A percentile compares a stretch with the other conserved stretches of the same genome.
phyloP scores from a whole-genome alignment of 2,113 vertebrate genomes.

The Corythornis vintsioides region DNA sequence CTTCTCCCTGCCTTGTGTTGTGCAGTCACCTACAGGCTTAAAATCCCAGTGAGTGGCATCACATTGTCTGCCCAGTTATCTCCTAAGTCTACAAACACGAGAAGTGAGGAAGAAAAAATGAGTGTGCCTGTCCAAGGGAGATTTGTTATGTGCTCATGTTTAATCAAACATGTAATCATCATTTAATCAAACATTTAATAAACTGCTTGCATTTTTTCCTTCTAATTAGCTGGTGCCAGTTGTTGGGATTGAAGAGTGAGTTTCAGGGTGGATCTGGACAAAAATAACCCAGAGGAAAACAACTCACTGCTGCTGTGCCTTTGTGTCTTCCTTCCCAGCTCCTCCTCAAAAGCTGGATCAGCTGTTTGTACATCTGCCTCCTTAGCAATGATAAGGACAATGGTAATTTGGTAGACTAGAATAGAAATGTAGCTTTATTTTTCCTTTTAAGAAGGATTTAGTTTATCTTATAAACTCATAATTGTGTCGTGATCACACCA shows the following conservation, averaged over 20 bases:
- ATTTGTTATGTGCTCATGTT: conserved; percentile 15
- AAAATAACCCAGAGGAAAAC: conserved; percentile 2
- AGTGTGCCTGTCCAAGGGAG: background rate
- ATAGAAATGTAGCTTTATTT: background rate
- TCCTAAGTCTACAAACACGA: background rate
- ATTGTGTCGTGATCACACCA: background rate
- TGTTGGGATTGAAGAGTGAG: background rate
- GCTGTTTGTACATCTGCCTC: background rate
- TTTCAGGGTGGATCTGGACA: background rate
- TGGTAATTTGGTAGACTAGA: background rate
- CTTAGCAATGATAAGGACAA: background rate
- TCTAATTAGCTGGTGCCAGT: conserved; percentile 43
- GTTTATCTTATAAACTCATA: background rate
- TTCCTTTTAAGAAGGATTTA: background rate
- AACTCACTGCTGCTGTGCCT: background rate
- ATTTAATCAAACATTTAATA: conserved; percentile 27
- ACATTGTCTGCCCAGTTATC: background rate
- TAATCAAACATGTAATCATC: conserved; percentile 43
- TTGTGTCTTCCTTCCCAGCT: background rate
- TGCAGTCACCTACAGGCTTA: background rate
- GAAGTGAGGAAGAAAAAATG: conserved; percentile 4
- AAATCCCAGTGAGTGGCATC: background rate
- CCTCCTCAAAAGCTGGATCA: background rate
- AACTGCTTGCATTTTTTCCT: conserved; percentile 21
- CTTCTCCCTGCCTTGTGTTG: background rate